Base-by-base conservation (phyloP, 2,888 invertebrate species). In the Subacronicta megacephala region DNA sequence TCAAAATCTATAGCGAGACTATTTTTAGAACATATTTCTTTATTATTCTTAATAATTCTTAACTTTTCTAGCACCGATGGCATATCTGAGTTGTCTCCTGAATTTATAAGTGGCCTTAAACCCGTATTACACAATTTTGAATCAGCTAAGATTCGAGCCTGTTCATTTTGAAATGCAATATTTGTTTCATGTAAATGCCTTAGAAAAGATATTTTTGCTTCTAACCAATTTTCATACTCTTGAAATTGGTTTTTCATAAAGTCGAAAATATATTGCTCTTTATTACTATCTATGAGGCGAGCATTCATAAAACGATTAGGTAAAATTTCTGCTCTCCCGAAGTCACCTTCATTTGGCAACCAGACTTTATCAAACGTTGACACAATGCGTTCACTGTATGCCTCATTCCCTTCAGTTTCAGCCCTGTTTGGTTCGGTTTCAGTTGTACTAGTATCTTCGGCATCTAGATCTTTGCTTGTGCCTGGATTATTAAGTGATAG, bases 1-100 rank as follows among this genome's bases (percentile, higher is more conserved):
- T 95, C 94, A 58, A 90, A 95, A 75, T 89, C 78, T 36, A 94
- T 72, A 12, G 43, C 70, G 0, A 94, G 71, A 54, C 58, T 75
- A 44, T 80, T 75, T 53, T 84, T 80, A 12, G 62, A 52, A 3
- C 58, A 47, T 6, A 76, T 37, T 10, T 67, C 73, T 49, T 80
- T 82, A 51, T 82, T 78, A 16, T 72, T 78, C 52, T 79, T 69
- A 47, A 94, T 88, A 16, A 94, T 86, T 47, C 86, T 87, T 31
- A 94, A 64, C 57, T 90, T 89, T 10, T 87, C 78, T 20, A 93
- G 66, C 0, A 92, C 82, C 6, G 84, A 67, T 2, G 65, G 62
- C 69, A 85, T 81, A 63, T 92, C 82, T 1, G 78, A 81, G 54
- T 84, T 86, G 54, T 92, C 90, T 54, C 87, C 84, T 0, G 83